Conservation (phyloP, 2,113 vertebrate genomes). For the Labeo catla region DNA sequence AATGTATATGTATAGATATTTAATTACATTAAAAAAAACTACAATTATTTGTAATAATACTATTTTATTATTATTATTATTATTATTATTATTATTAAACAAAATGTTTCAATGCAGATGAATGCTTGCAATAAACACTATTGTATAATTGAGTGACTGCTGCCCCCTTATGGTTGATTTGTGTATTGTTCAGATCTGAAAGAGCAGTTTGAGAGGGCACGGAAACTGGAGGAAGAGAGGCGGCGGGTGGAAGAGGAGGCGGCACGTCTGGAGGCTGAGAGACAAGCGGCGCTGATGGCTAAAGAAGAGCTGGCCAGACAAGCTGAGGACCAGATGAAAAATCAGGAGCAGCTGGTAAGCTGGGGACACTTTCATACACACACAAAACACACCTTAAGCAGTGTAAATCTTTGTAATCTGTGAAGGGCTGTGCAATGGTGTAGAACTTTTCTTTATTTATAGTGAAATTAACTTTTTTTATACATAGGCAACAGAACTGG, state of each 20-base stretch:
- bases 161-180: slow-evolving; percentile 46
- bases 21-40: too few species aligned
- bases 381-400: slow-evolving; percentile 12
- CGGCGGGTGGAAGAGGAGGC: slow-evolving; percentile 87
- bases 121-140: background rate
- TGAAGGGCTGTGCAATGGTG: background rate
- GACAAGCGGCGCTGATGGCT: slow-evolving; percentile 88
- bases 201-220: slow-evolving; percentile 89
- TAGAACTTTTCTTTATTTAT: background rate
- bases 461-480: background rate
- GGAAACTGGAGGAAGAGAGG: slow-evolving; percentile 90
- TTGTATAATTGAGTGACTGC: slow-evolving; percentile 22
- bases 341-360: slow-evolving; percentile 95
- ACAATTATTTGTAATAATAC: too few species aligned
- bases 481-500: slow-evolving; percentile 86
- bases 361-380: background rate
- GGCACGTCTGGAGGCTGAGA: slow-evolving; percentile 89
- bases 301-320: slow-evolving; percentile 94
- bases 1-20: too few species aligned
- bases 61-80: too few species aligned
- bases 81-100: background rate
- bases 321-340: slow-evolving; percentile 90
- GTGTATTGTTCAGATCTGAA: slow-evolving; percentile 81
- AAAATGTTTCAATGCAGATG: background rate
- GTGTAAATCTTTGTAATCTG: background rate